Conservation (phyloP, 2,797 vertebrate genomes). For the Gymnodraco acuticeps region DNA sequence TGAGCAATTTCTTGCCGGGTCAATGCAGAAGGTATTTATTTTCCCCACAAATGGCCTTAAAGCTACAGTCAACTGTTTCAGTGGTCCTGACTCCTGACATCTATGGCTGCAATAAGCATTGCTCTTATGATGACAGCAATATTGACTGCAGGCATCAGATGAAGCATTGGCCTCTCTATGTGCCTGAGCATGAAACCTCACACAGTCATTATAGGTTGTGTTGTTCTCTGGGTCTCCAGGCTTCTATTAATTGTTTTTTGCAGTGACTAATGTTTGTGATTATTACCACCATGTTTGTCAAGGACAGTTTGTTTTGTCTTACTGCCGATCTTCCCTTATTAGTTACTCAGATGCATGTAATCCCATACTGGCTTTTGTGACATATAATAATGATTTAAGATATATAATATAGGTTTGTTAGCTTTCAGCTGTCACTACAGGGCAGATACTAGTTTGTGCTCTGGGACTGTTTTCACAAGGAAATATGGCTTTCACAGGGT, state of each 20-base stretch:
- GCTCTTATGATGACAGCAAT: constrained; percentile 1
- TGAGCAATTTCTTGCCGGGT: not conserved
- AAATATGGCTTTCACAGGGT: constrained; percentile 10
- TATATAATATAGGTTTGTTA: not conserved
- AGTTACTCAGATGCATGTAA: not conserved
- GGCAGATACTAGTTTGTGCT: not conserved
- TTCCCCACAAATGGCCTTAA: constrained; percentile 10
- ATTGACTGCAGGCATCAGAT: constrained; percentile 40
- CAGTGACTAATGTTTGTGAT: constrained; percentile 40
- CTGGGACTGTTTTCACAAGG: not conserved
- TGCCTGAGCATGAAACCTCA: constrained; percentile 40
- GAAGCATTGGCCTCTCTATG: constrained; percentile 23
- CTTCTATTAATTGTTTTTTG: constrained; percentile 18
- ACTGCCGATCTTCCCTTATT: constrained; percentile 19
- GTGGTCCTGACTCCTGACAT: constrained; percentile 9
- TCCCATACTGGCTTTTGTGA: not conserved
- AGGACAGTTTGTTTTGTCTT: constrained; percentile 31
- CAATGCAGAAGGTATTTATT: constrained; percentile 16
- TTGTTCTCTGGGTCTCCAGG: constrained; percentile 17
- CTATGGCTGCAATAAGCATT: constrained; percentile 5
- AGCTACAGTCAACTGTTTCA: constrained; percentile 17
- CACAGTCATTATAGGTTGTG: constrained; percentile 51
- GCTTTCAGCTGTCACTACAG: not conserved
- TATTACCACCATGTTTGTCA: constrained; percentile 47
- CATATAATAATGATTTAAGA: not conserved